Percentiles rank a stretch among this genome's conserved stretches.
phyloP scores from a whole-genome alignment of 2,113 vertebrate genomes.

The Etia nguti region DNA sequence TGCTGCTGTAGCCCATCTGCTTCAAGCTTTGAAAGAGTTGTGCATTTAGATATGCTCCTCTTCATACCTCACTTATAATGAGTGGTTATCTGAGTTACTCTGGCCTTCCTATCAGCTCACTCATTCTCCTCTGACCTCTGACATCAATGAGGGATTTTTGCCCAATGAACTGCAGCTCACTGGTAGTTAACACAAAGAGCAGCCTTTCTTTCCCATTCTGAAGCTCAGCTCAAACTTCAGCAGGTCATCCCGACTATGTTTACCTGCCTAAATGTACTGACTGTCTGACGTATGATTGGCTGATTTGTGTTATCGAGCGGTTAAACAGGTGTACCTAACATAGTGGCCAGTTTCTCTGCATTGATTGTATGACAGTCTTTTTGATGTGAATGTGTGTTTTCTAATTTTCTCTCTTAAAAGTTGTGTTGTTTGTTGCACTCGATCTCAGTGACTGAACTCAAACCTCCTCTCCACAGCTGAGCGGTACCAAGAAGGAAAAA shows the following conservation, averaged over 20 bases:
- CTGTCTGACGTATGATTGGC: not conserved
- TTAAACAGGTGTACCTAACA: not conserved
- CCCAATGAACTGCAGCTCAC: not conserved
- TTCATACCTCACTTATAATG: not conserved
- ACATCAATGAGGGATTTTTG: not conserved
- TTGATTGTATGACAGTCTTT: not conserved
- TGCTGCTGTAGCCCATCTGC: not conserved
- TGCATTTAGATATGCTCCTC: not conserved
- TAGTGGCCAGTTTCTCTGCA: not conserved
- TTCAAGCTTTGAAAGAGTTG: not conserved
- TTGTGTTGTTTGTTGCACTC: not conserved
- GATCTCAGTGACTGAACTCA: not conserved
- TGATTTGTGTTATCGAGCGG: not conserved
- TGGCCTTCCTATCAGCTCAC: not conserved
- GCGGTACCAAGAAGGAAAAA: constrained; percentile 80
- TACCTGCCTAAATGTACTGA: rapidly evolving
- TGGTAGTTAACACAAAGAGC: not conserved
- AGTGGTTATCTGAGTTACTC: not conserved
- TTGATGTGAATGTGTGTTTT: not conserved
- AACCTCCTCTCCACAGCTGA: constrained; percentile 69
- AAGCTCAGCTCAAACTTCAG: not conserved
- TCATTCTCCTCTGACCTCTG: not conserved
- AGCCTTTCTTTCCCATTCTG: not conserved
- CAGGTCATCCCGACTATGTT: not conserved
- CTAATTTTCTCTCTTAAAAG: not conserved